Evolutionary conservation across 2,888 invertebrate species (phyloP).

Genomic region (Trissoscelio sp.): DNA sequence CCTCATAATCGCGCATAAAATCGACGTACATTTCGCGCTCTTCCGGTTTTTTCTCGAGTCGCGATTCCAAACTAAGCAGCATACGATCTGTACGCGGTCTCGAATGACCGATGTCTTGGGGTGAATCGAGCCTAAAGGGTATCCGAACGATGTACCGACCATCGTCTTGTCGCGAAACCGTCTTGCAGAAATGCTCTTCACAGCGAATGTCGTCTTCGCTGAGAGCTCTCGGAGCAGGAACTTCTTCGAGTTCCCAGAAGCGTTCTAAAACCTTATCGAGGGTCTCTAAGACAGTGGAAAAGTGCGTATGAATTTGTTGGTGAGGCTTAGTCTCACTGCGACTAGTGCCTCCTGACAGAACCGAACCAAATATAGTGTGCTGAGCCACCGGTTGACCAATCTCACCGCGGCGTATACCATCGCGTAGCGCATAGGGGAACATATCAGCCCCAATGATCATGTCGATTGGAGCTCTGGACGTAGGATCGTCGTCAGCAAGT

Average conservation of each 20-base stretch:
- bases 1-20: slow-evolving; percentile 10
- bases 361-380: slow-evolving; percentile 9
- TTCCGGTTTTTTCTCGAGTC: background rate
- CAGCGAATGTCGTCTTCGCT: background rate
- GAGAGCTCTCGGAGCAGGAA: background rate
- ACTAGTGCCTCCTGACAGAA: background rate
- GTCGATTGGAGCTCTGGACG: background rate
- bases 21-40: background rate
- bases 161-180: background rate
- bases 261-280: background rate
- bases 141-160: slow-evolving; percentile 9
- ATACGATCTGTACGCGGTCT: background rate
- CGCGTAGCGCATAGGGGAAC: background rate
- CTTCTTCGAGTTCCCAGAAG: slow-evolving; percentile 20
- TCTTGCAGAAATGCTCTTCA: background rate
- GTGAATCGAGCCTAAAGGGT: background rate
- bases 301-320: background rate
- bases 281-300: background rate
- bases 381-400: background rate
- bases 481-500: background rate
- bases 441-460: slow-evolving; percentile 9
- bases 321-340: background rate
- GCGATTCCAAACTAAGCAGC: background rate
- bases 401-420: background rate
- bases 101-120: background rate